These are phyloP conservation scores for Actenoides lindsayi DNA, from an alignment of 2,113 vertebrate genomes.

Conservation along the genomic window DNA sequence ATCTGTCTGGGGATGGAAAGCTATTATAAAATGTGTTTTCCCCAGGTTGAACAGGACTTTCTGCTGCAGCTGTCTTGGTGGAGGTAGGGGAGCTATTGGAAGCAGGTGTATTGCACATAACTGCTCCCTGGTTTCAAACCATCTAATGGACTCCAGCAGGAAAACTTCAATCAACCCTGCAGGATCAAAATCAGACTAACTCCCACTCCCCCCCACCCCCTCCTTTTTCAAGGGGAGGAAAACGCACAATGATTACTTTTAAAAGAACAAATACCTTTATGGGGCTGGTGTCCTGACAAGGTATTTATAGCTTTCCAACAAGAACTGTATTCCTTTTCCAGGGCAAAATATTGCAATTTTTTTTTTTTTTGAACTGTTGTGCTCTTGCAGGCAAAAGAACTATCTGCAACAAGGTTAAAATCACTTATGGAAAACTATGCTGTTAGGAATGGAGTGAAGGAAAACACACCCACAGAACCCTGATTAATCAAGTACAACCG, in stretches of 20 bases:
- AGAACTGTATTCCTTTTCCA: neutral
- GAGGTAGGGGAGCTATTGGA: neutral
- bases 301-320: neutral
- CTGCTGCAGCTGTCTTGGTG: neutral
- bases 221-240: neutral
- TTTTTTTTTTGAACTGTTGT: neutral
- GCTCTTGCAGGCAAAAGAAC: neutral
- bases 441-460: neutral
- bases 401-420: neutral
- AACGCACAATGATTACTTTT: neutral
- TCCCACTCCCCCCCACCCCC: accelerated
- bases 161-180: neutral
- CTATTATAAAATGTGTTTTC: slow-evolving; percentile 7
- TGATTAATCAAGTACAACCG: slow-evolving; percentile 30
- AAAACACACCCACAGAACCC: slow-evolving; percentile 33
- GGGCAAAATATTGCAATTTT: neutral
- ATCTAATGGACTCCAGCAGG: neutral
- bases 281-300: neutral
- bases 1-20: slow-evolving; percentile 43
- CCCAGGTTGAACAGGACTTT: neutral
- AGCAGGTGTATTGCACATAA: neutral
- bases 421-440: neutral
- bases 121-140: neutral
- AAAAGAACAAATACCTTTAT: neutral
- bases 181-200: neutral